Evolutionary conservation across 1,140 invertebrate genomes (phyloP), one percentile per base, ranked within the genome.

Genomic region (Solenopsis invicta): DNA sequence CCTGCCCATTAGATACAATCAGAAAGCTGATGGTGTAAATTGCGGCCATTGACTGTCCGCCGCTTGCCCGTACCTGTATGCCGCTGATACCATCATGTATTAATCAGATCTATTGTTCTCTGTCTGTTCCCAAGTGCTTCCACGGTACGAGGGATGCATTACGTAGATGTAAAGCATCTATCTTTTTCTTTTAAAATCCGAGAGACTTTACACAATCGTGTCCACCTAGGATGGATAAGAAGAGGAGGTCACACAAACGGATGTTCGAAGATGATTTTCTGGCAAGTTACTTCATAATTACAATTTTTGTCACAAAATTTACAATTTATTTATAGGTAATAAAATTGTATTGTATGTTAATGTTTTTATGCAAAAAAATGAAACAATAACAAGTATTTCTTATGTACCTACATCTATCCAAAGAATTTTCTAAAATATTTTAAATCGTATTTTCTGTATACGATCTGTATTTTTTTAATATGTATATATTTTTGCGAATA

Each of bases 1-100:
- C 18, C 54, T 34, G n/a, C 56, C 54, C 41, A 74, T 74, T 74
- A 84, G 80, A 74, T 74, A 84, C 80, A 84, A 84, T 84, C 80
- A 82, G 80, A 72, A 82, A 82, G 67, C 67, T 84, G 80, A 84
- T 61, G 80, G 52, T 84, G 67, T 84, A 84, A 84, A 84, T 84
- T 84, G 80, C 54, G 80, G 45, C 80, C 29, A 84, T 84, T 84
- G 80, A 84, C 80, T 74, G 80, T 50, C 67, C 41, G 24, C 24
- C 21, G 50, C 34, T 59, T 45, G 66, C 52, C 10, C 10, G 56
- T 66, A 52, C 4, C 64, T 29, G 52, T 61, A 37, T 48, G 54
- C n/a, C 24, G 61, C 52, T 74, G 67, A 81, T 82, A 45, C 80
- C 9, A 45, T 84, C 56, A 34, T 41, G 54, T 54, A 74, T 75